Percentiles rank a stretch among this genome's conserved stretches.
Conservation (phyloP, 1,140 invertebrate genomes). For the Drosophila paulistorum region DNA sequence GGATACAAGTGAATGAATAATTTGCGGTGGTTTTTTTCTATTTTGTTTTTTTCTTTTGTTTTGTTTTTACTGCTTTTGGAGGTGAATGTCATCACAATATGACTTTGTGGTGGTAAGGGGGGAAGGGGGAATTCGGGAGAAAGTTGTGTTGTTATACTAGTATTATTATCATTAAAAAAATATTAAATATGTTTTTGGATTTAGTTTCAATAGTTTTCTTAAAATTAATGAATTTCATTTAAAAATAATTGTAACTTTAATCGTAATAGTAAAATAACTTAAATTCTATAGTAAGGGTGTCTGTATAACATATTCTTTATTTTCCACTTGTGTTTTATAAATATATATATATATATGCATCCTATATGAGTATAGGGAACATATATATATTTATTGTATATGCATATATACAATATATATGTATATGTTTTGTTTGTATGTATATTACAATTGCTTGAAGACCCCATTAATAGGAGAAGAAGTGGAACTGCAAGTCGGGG, state of each 20-base stretch:
- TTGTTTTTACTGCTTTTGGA: conserved; percentile 46
- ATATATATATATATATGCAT: neutral
- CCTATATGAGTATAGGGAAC: neutral
- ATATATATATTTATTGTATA: neutral
- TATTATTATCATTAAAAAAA: conserved; percentile 30
- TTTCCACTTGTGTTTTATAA: conserved; percentile 8
- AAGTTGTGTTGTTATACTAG: conserved; percentile 20
- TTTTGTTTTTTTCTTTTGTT: too few species aligned
- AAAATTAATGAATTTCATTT: conserved; percentile 42
- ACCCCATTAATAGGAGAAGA: neutral
- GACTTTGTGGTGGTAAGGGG: neutral
- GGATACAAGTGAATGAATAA: conserved; percentile 67
- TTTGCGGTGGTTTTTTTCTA: conserved; percentile 67
- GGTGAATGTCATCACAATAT: neutral
- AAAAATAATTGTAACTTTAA: conserved; percentile 55
- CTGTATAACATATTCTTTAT: conserved; percentile 17
- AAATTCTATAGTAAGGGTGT: conserved; percentile 22
- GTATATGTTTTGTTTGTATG: neutral
- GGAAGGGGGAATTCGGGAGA: neutral
- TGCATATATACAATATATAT: conserved; percentile 5
- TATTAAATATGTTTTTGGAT: conserved; percentile 57
- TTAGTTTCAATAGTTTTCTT: conserved; percentile 38
- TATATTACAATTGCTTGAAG: conserved; percentile 16
- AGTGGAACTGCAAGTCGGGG: neutral
- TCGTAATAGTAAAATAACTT: conserved; percentile 59